phyloP scores from a whole-genome alignment of 2,113 vertebrate species.

The Axis porcinus region DNA sequence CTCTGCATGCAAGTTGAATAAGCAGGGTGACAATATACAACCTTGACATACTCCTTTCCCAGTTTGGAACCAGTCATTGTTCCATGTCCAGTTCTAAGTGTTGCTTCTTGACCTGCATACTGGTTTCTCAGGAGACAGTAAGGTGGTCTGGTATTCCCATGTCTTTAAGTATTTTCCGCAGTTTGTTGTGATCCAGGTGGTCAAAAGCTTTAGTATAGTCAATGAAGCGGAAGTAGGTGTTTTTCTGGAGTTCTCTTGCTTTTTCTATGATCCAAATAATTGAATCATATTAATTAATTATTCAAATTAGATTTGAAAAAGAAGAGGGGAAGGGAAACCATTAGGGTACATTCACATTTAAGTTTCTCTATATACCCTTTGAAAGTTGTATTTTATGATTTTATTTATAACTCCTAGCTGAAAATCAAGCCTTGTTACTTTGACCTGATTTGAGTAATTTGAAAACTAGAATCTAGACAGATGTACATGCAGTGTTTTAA shows the following conservation, averaged over 20 bases:
- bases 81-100: neutral
- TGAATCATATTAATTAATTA: neutral
- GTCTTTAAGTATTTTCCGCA: neutral
- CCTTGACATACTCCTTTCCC: neutral
- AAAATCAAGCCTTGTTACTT: constrained; percentile 11
- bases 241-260: neutral
- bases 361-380: neutral
- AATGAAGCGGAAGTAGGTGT: neutral
- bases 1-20: neutral
- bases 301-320: neutral
- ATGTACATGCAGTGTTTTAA: neutral
- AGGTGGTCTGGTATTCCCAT: neutral
- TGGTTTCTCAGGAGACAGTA: neutral
- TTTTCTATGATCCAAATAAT: neutral
- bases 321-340: neutral
- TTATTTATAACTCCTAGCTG: constrained; percentile 39
- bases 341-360: neutral
- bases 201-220: neutral
- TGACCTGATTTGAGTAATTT: constrained; percentile 30
- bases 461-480: constrained; percentile 38
- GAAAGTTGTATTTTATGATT: constrained; percentile 9
- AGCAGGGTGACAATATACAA: neutral
- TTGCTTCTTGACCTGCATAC: neutral
- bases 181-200: neutral
- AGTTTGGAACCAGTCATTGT: neutral